A percentile compares a stretch with the other conserved stretches of the same genome.
phyloP scores from a whole-genome alignment of 2,113 vertebrate species.

The Pelecanoides urinatrix region DNA sequence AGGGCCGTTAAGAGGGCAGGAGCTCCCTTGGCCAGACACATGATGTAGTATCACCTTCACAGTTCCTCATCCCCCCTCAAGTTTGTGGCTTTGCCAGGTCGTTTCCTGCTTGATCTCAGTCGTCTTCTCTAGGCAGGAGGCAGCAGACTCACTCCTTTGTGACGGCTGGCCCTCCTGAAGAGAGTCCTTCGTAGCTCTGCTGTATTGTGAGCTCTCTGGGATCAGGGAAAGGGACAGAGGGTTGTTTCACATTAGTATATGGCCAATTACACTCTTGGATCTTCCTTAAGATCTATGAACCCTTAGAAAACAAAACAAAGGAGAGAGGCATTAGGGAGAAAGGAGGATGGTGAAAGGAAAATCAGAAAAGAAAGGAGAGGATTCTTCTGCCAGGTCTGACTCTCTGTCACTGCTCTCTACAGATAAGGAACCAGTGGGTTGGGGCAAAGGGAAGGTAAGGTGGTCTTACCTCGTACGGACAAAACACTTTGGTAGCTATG shows the following conservation, averaged over 20 bases:
- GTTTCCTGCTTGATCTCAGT: not conserved
- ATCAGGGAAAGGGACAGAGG: not conserved
- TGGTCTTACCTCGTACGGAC: not conserved
- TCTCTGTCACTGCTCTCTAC: not conserved
- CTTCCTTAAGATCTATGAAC: not conserved
- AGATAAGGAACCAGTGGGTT: not conserved
- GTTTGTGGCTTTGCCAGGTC: not conserved
- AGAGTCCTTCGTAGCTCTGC: accelerated
- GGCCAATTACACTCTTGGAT: not conserved
- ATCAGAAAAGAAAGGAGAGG: not conserved
- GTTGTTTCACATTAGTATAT: not conserved
- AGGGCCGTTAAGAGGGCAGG: not conserved
- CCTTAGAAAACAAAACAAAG: not conserved
- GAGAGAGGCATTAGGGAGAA: not conserved
- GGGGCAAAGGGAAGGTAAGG: not conserved
- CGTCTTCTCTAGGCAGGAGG: not conserved
- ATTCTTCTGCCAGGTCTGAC: not conserved
- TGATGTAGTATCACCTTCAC: not conserved
- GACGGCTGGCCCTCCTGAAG: not conserved
- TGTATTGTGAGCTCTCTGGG: not conserved
- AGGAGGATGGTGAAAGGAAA: not conserved
- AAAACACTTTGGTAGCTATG: not conserved
- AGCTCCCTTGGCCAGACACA: not conserved
- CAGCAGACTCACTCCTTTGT: not conserved
- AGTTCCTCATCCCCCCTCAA: not conserved